phyloP scores from a whole-genome alignment of 2,113 vertebrate genomes.

The Rhinolophus sinicus region DNA sequence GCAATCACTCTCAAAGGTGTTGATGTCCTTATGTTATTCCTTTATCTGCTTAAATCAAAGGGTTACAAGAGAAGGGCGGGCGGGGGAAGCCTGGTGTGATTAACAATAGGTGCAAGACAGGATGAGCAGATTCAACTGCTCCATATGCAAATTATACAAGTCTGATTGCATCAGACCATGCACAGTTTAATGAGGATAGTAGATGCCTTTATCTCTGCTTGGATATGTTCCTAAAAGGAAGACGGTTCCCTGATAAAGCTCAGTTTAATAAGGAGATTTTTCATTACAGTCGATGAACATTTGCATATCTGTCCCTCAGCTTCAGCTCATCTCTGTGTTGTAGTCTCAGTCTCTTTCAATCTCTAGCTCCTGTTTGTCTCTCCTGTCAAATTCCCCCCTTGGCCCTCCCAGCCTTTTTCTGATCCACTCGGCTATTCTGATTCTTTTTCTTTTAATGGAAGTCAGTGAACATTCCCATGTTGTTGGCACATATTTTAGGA shows the following conservation, averaged over 20 bases:
- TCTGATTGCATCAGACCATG: slow-evolving; percentile 88
- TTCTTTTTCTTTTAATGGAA: slow-evolving; percentile 74
- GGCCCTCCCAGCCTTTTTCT: slow-evolving; percentile 37
- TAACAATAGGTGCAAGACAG: slow-evolving; percentile 89
- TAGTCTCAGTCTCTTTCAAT: neutral
- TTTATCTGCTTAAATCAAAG: slow-evolving; percentile 87
- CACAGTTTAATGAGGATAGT: slow-evolving; percentile 87
- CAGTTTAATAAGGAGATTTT: slow-evolving; percentile 88
- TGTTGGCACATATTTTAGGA: slow-evolving; percentile 82
- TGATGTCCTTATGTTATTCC: slow-evolving; percentile 85
- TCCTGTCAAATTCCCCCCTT: neutral
- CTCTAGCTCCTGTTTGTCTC: neutral
- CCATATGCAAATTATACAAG: slow-evolving; percentile 88
- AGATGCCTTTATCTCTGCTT: slow-evolving; percentile 87
- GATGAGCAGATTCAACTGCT: slow-evolving; percentile 88
- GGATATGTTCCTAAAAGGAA: slow-evolving; percentile 85
- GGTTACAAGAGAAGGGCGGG: slow-evolving; percentile 70
- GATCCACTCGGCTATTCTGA: slow-evolving; percentile 73
- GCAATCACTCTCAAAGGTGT: slow-evolving; percentile 85
- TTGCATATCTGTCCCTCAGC: slow-evolving; percentile 80
- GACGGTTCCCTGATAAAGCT: slow-evolving; percentile 85
- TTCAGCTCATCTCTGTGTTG: neutral
- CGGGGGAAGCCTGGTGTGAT: slow-evolving; percentile 79
- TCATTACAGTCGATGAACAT: slow-evolving; percentile 83
- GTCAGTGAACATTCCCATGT: slow-evolving; percentile 77